A percentile compares a stretch with the other conserved stretches of the same genome.
These are phyloP conservation scores for Acrossocheilus wenchowensis DNA, from an alignment of 2,797 vertebrate species.

Conservation along the genomic window DNA sequence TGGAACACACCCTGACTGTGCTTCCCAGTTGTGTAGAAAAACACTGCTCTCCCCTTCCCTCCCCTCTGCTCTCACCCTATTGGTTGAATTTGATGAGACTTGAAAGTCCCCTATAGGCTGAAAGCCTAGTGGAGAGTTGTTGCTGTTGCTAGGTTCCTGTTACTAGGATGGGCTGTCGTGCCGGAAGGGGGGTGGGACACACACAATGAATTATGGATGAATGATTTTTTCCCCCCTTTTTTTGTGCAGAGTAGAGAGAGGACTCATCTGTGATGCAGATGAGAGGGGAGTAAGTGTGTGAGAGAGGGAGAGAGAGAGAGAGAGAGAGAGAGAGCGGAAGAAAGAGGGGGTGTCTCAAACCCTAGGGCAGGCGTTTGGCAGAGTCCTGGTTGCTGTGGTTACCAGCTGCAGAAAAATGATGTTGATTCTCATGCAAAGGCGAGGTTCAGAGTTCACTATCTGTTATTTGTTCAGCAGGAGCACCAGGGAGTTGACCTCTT, in stretches of 20 bases:
- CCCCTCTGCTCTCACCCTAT: conserved; percentile 66
- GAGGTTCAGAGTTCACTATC: conserved; percentile 81
- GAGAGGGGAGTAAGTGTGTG: conserved; percentile 65
- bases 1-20: conserved; percentile 33
- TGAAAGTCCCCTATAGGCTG: conserved; percentile 79
- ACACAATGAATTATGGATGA: conserved; percentile 96
- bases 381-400: conserved; percentile 67
- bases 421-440: conserved; percentile 86
- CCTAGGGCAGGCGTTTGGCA: conserved; percentile 76
- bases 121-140: conserved; percentile 65
- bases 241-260: conserved; percentile 64
- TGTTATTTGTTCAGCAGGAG: conserved; percentile 86
- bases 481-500: conserved; percentile 73
- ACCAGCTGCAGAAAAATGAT: conserved; percentile 70
- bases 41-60: conserved; percentile 59
- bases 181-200: conserved; percentile 85
- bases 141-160: conserved; percentile 93
- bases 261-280: conserved; percentile 95
- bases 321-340: too few relatives aligned
- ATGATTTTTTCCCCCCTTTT: conserved; percentile 78
- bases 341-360: conserved; percentile 70
- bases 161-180: conserved; percentile 88
- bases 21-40: conserved; percentile 56
- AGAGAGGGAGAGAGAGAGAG: conserved; percentile 15
- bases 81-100: conserved; percentile 76